These are phyloP conservation scores for Phasia obesa DNA, from an alignment of 2,888 invertebrate genomes.

Conservation along the genomic window DNA sequence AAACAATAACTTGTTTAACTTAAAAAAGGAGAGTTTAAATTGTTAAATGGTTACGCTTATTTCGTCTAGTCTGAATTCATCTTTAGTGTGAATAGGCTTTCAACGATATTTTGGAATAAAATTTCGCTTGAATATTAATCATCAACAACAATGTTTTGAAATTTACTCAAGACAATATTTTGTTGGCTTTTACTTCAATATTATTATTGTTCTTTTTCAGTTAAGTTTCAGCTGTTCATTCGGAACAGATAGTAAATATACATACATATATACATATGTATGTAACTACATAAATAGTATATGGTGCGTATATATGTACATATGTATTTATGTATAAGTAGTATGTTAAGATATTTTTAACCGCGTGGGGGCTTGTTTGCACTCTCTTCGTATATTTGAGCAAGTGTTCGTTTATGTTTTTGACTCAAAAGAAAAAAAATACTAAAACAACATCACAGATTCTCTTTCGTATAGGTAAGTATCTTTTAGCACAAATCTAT, in stretches of 20 bases:
- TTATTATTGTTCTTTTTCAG: not conserved
- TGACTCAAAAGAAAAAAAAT: not conserved
- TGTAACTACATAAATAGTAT: not conserved
- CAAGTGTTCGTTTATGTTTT: constrained; percentile 2
- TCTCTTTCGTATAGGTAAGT: not conserved
- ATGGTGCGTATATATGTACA: not conserved
- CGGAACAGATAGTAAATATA: constrained; percentile 29
- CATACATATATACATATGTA: not conserved
- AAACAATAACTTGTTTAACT: no score
- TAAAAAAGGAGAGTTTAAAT: no score
- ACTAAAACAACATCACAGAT: constrained; percentile 3
- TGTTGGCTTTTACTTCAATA: not conserved
- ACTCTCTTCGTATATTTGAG: constrained; percentile 36
- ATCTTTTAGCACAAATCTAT: not conserved
- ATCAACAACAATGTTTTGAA: not conserved
- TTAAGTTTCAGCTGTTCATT: constrained; percentile 43
- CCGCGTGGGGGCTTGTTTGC: constrained; percentile 61
- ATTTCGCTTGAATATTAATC: no score
- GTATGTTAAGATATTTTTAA: constrained; percentile 56
- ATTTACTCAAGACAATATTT: not conserved
- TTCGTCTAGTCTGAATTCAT: no score
- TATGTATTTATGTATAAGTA: not conserved
- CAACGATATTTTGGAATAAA: no score
- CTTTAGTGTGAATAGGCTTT: no score
- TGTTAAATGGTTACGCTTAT: no score